phyloP scores from a whole-genome alignment of 2,797 vertebrate species.

The Macropus fuliginosus region DNA sequence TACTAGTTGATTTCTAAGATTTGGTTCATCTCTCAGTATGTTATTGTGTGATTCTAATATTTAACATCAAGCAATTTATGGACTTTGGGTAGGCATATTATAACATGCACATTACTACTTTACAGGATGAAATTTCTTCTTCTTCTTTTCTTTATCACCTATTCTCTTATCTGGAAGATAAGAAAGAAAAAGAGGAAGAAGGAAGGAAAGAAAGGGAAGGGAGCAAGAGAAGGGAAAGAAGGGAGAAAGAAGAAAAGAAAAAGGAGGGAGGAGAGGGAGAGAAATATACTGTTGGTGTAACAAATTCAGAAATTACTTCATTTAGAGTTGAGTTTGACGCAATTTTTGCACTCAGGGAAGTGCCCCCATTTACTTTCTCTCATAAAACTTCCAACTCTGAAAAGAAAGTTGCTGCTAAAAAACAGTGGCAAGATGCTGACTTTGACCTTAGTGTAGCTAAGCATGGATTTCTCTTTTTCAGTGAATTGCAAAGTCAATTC shows the following conservation, averaged over 20 bases:
- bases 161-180: not conserved
- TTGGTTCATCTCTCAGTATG: not conserved
- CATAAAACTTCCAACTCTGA: not conserved
- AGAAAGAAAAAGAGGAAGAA: not conserved
- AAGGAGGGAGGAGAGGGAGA: accelerated
- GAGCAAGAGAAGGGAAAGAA: not conserved
- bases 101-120: not conserved
- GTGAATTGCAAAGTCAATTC: not conserved
- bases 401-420: not conserved
- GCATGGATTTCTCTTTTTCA: conserved; percentile 17
- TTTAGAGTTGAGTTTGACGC: too few species aligned
- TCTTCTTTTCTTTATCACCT: not conserved
- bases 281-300: accelerated
- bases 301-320: not conserved
- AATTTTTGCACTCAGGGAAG: not conserved
- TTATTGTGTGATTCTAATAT: not conserved
- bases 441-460: accelerated
- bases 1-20: not conserved
- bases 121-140: not conserved
- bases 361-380: not conserved
- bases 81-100: not conserved
- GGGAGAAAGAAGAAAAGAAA: not conserved
- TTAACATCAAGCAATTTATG: not conserved
- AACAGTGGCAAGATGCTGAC: too few species aligned
- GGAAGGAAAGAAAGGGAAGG: not conserved